These are phyloP conservation scores for Torymus tubicola DNA, from an alignment of 2,888 invertebrate species.

Conservation along the genomic window DNA sequence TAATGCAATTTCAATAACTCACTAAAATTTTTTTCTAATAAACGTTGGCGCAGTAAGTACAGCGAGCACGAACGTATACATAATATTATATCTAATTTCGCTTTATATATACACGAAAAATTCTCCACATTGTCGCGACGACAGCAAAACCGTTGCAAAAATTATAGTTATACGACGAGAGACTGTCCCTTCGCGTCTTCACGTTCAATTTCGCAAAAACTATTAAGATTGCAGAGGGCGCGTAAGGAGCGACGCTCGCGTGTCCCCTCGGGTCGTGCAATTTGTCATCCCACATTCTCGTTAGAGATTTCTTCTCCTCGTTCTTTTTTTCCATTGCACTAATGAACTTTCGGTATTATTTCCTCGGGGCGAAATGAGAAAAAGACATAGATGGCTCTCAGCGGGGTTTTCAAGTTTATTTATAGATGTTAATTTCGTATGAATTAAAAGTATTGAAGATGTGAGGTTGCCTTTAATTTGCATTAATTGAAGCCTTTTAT, in stretches of 20 bases:
- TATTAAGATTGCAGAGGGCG: conserved; percentile 1
- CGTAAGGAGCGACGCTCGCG: neutral
- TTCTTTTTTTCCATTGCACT: conserved; percentile 16
- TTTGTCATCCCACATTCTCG: conserved; percentile 13
- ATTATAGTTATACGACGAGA: no score
- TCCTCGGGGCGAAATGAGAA: neutral
- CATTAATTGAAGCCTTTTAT: no score
- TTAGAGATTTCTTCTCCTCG: neutral
- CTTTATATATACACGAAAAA: no score
- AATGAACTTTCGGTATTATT: conserved; percentile 30
- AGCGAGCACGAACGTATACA: no score
- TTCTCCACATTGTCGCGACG: no score
- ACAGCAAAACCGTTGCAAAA: no score
- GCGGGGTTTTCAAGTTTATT: neutral
- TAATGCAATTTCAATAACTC: no score
- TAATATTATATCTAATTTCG: no score
- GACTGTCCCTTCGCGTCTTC: neutral
- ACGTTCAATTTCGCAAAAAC: conserved; percentile 21
- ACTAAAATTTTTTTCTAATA: no score
- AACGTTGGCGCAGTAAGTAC: no score
- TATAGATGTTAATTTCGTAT: neutral
- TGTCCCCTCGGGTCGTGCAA: conserved; percentile 14
- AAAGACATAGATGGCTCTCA: neutral
- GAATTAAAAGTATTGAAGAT: neutral
- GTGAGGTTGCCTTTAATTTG: neutral